phyloP scores from a whole-genome alignment of 2,888 invertebrate species.

The Epinotia nisella region DNA sequence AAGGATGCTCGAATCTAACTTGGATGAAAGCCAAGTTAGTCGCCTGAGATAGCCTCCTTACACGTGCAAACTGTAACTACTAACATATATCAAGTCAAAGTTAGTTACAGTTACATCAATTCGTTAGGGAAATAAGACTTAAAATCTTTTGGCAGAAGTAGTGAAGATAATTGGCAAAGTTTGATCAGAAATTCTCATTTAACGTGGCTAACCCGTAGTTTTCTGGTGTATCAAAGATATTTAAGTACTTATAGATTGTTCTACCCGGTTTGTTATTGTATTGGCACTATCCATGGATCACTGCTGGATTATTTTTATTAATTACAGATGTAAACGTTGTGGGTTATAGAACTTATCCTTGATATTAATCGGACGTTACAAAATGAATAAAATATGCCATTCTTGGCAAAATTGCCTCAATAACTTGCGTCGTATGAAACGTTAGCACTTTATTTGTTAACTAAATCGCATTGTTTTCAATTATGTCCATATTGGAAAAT shows the following conservation, averaged over 20 bases:
- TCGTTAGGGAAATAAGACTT: background rate
- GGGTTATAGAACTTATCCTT: background rate
- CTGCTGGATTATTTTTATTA: too few species aligned
- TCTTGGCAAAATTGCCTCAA: background rate
- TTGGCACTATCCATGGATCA: too few species aligned
- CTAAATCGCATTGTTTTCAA: constrained; percentile 17
- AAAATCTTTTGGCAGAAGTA: background rate
- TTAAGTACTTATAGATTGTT: too few species aligned
- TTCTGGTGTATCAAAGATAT: too few species aligned
- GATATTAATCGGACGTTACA: background rate
- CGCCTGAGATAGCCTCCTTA: constrained; percentile 1
- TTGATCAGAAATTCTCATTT: background rate
- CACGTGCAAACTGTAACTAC: background rate
- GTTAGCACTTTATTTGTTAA: constrained; percentile 25
- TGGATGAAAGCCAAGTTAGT: constrained; percentile 28
- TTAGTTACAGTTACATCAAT: background rate
- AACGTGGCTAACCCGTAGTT: background rate
- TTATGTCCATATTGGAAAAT: constrained; percentile 17
- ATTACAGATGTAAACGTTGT: too few species aligned
- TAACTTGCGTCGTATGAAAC: constrained; percentile 8
- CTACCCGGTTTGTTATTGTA: too few species aligned
- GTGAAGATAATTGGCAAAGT: background rate
- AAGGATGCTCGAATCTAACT: constrained; percentile 35
- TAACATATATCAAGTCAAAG: constrained; percentile 19
- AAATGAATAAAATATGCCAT: constrained; percentile 4